phyloP scores from a whole-genome alignment of 1,140 invertebrate genomes.

The Drosophila persimilis region DNA sequence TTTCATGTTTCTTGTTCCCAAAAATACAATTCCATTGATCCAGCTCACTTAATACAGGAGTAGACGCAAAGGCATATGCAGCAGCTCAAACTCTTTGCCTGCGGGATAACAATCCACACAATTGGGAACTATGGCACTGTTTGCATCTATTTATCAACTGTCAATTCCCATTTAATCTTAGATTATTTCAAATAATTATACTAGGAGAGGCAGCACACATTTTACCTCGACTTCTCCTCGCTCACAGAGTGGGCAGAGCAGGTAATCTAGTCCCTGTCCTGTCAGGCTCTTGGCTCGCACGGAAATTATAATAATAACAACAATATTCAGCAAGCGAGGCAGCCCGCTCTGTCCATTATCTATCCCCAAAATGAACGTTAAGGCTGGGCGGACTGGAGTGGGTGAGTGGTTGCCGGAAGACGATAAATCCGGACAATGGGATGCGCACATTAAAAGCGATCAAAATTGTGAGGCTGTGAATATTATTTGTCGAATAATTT shows the following conservation, averaged over 20 bases:
- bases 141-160: conserved; percentile 59
- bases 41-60: too few species aligned
- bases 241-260: not conserved
- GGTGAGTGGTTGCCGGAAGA: conserved; percentile 37
- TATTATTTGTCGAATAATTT: too few species aligned
- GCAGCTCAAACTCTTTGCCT: too few species aligned
- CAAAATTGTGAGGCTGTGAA: too few species aligned
- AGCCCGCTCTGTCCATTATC: conserved; percentile 14
- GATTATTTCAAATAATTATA: conserved; percentile 79
- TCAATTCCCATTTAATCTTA: conserved; percentile 77
- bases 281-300: conserved; percentile 61
- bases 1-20: too few species aligned
- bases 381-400: conserved; percentile 58
- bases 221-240: conserved; percentile 1
- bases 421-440: too few species aligned
- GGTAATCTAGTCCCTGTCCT: conserved; percentile 19
- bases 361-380: conserved; percentile 59
- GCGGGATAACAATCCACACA: too few species aligned
- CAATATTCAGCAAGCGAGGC: not conserved
- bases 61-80: too few species aligned
- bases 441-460: too few species aligned
- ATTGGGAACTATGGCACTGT: too few species aligned
- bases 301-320: conserved; percentile 12
- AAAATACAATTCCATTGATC: too few species aligned
- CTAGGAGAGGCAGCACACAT: not conserved